Conservation (phyloP, 1,140 invertebrate species). For the Atopsyche davidsoni region DNA sequence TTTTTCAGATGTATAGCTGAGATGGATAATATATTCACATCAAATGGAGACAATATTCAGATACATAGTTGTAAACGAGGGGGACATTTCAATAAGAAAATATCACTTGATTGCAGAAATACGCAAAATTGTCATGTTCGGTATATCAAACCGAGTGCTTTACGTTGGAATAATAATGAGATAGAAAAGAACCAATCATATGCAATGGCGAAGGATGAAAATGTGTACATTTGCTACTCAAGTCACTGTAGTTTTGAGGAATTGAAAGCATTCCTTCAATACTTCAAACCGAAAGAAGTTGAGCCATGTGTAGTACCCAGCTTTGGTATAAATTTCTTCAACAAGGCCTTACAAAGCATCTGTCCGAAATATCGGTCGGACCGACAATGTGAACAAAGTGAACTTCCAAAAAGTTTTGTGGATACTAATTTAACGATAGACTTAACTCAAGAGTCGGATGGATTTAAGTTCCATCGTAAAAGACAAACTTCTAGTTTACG, state of each 20-base stretch:
- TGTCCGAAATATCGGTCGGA: too few species aligned
- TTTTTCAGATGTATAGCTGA: constrained; percentile 14
- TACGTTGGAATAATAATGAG: constrained; percentile 44
- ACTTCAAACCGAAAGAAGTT: constrained; percentile 49
- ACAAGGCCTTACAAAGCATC: background rate
- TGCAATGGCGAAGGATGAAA: constrained; percentile 34
- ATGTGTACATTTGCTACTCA: constrained; percentile 54
- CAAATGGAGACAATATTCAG: constrained; percentile 33
- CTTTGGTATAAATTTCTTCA: constrained; percentile 7
- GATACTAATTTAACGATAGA: too few species aligned
- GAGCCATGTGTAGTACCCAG: constrained; percentile 45
- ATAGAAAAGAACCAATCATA: constrained; percentile 31
- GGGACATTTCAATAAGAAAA: background rate
- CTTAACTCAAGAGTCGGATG: too few species aligned
- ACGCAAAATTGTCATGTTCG: constrained; percentile 10
- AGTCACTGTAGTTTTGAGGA: constrained; percentile 58
- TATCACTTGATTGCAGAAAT: constrained; percentile 1
- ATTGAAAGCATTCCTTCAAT: constrained; percentile 47
- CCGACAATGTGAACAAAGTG: too few species aligned
- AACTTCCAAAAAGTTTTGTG: too few species aligned
- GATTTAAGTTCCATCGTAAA: too few species aligned
- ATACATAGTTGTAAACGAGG: constrained; percentile 43
- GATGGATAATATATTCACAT: constrained; percentile 40
- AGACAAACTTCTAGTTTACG: too few species aligned
- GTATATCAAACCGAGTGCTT: constrained; percentile 46